Percentiles rank a stretch among this genome's conserved stretches.
Conservation (phyloP, 2,888 invertebrate species). For the Notodonta ziczac region DNA sequence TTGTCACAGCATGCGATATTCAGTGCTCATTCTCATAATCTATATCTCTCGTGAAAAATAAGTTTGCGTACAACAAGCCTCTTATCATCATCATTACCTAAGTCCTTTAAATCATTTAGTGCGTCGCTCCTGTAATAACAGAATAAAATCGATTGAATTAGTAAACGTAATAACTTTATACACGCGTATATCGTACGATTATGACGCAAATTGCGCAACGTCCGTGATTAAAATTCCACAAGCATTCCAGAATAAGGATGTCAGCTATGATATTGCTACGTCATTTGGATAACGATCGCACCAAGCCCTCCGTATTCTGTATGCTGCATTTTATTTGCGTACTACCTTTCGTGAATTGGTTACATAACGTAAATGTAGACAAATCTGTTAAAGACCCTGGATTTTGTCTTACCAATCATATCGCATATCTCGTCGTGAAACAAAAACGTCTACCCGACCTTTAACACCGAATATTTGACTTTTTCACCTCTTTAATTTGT, state of each 20-base stretch:
- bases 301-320: slow-evolving; percentile 15
- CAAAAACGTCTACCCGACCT: background rate
- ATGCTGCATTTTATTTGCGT: slow-evolving; percentile 23
- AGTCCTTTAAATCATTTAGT: too few relatives aligned
- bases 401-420: background rate
- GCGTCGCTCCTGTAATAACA: too few relatives aligned
- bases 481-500: slow-evolving; percentile 2
- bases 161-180: too few relatives aligned
- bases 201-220: slow-evolving; percentile 15
- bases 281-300: slow-evolving; percentile 32
- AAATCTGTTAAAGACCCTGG: too few relatives aligned
- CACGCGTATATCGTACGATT: too few relatives aligned
- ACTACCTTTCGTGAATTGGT: background rate
- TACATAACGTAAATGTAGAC: too few relatives aligned
- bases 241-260: slow-evolving; percentile 36
- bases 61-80: too few relatives aligned
- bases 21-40: too few relatives aligned
- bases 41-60: too few relatives aligned
- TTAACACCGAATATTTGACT: background rate
- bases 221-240: slow-evolving; percentile 36
- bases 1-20: too few relatives aligned
- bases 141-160: too few relatives aligned
- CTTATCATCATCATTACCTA: too few relatives aligned
- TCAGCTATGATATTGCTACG: slow-evolving; percentile 29
- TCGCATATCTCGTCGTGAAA: background rate